These are phyloP conservation scores for Hartigia nigra DNA, from an alignment of 2,888 invertebrate species.

Conservation along the genomic window DNA sequence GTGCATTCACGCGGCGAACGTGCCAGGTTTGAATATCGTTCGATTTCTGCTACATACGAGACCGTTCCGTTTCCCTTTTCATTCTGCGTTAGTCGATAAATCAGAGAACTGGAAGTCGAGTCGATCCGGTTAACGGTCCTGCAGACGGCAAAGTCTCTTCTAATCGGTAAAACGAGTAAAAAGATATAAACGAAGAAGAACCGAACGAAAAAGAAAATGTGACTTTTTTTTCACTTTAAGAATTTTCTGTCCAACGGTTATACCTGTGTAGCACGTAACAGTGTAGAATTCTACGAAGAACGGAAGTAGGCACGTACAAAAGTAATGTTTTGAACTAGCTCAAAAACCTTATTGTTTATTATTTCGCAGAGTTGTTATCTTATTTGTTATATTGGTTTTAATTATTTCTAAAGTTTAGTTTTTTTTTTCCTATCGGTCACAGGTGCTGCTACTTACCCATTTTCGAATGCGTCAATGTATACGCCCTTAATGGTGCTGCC, in stretches of 20 bases:
- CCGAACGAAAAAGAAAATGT: background rate
- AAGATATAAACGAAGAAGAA: background rate
- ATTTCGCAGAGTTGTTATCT: background rate
- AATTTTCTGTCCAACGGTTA: background rate
- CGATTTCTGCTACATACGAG: background rate
- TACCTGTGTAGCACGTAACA: background rate
- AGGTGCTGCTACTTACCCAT: constrained; percentile 54
- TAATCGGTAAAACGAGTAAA: background rate
- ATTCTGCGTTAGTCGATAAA: background rate
- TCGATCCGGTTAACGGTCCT: background rate
- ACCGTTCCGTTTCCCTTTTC: background rate
- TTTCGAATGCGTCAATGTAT: constrained; percentile 63
- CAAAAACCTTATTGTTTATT: background rate
- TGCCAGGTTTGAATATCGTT: background rate
- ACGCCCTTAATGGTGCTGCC: constrained; percentile 60
- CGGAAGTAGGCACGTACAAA: background rate
- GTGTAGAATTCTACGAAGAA: background rate
- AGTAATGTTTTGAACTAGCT: background rate
- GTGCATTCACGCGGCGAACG: background rate
- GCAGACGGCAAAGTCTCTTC: background rate
- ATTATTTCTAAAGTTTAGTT: background rate
- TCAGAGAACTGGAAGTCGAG: background rate
- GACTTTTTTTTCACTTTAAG: background rate
- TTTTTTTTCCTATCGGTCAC: background rate
- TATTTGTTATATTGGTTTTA: background rate